A percentile compares a stretch with the other conserved stretches of the same genome.
phyloP scores from a whole-genome alignment of 2,797 vertebrate genomes.

The Rhinoraja longicauda region DNA sequence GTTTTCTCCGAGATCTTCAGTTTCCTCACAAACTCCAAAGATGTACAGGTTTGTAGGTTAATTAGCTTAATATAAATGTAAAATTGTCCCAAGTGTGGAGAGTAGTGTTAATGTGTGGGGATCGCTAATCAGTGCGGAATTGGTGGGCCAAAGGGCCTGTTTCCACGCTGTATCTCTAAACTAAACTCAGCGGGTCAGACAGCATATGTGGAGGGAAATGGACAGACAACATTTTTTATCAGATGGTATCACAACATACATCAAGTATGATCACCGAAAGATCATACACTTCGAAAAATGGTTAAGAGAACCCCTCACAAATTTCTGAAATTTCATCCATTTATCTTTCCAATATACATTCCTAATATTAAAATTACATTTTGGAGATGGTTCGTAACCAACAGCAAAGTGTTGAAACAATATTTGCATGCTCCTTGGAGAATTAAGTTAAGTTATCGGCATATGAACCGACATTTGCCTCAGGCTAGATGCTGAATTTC shows the following conservation, averaged over 20 bases:
- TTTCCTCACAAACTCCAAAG: no score
- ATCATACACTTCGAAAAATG: neutral
- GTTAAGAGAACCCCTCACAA: neutral
- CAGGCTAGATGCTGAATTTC: neutral
- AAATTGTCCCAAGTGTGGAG: no score
- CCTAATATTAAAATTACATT: neutral
- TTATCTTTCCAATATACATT: neutral
- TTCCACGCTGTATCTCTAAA: no score
- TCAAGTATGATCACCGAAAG: neutral
- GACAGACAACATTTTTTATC: neutral
- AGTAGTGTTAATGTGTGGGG: no score
- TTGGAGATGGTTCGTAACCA: neutral
- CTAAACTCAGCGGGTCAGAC: no score
- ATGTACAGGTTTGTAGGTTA: no score
- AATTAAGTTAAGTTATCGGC: neutral
- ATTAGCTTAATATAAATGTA: no score
- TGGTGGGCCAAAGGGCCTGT: no score
- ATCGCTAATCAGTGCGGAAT: no score
- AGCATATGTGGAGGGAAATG: no score
- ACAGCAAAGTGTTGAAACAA: neutral
- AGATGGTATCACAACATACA: neutral
- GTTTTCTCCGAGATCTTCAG: no score
- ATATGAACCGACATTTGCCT: neutral
- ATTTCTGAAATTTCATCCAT: neutral
- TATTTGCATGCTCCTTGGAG: conserved; percentile 3